Percentiles rank a stretch among this genome's conserved stretches.
Evolutionary conservation across 2,888 invertebrate genomes (phyloP).

Genomic region (Chironomus riparius): DNA sequence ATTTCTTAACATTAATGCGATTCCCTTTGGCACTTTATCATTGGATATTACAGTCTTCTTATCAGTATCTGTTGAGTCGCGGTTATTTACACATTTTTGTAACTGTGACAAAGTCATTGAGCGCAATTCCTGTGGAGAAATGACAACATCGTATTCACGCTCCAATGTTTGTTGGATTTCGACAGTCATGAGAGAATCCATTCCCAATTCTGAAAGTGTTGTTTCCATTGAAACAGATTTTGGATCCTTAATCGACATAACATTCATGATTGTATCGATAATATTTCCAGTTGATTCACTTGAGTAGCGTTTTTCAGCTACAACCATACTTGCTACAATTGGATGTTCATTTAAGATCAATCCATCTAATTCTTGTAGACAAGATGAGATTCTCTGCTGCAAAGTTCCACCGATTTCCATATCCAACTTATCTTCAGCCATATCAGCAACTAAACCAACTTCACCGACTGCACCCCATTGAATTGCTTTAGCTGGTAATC

Average conservation of each 20-base stretch:
- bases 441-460: constrained; percentile 70
- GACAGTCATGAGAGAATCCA: constrained; percentile 96
- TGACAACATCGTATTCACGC: constrained; percentile 75
- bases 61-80: constrained; percentile 1
- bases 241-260: constrained; percentile 57
- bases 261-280: constrained; percentile 62
- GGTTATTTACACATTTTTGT: constrained; percentile 33
- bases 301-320: constrained; percentile 68
- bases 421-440: constrained; percentile 55
- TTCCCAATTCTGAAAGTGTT: constrained; percentile 80
- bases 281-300: constrained; percentile 54
- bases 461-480: constrained; percentile 94
- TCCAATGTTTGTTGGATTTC: constrained; percentile 91
- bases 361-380: constrained; percentile 61
- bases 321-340: constrained; percentile 74
- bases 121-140: constrained; percentile 79
- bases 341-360: constrained; percentile 62
- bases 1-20: constrained; percentile 52
- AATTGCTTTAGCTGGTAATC: constrained; percentile 70
- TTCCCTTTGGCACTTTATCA: constrained; percentile 40
- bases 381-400: constrained; percentile 77
- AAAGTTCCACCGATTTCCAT: constrained; percentile 69
- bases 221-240: constrained; percentile 61
- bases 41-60: constrained; percentile 36
- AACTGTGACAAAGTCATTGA: constrained; percentile 57